Evolutionary conservation across 2,888 invertebrate species (phyloP), one percentile per base, ranked within the genome.

Genomic region (Drosophila nigricruria): DNA sequence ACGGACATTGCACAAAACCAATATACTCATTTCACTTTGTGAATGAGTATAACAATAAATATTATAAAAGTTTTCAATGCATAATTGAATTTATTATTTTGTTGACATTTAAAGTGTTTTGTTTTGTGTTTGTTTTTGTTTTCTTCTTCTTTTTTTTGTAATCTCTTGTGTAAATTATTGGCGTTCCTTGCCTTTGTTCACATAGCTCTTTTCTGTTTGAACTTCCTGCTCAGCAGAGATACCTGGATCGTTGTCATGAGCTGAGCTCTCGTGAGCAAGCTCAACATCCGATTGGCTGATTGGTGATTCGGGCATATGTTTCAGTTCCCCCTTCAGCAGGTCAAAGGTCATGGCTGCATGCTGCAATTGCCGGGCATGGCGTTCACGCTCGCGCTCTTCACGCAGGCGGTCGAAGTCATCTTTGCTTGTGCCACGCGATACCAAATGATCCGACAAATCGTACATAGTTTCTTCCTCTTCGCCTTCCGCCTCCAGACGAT

Each of bases 391-490:
- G 3, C 96, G 94, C 71, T 94, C 94, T 53, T 94, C 94, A 79
- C 95, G 95, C 45, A 96, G 92, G 38, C 95, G 94, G 49, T 95
- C 94, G 82, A 96, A 96, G 73, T 96, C 96, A 80, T 96, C 96
- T 65, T 94, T 93, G 27, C 90, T 92, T 27, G 90, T 92, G 16
- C 23, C 23, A n/a, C 9, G 52, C 23, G 52, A 32, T 1, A 52
- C 2, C 23, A 30, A 30, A 0, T 30, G 10, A n/a, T 66, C 43
- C 12, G 52, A 12, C n/a, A n/a, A 5, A 4, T 68, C 32, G 10
- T 47, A 1, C 12, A 27, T 10, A 3, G n/a, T 8, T 0, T 70
- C 65, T 14, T 64, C 68, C 2, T 34, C 42, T 5, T 42, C 9
- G 10, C 8, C 38, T 3, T 34, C 34, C 16, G 1, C 52, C 23